These are phyloP conservation scores for Andricus grossulariae DNA, from an alignment of 1,140 invertebrate genomes.

Conservation along the genomic window DNA sequence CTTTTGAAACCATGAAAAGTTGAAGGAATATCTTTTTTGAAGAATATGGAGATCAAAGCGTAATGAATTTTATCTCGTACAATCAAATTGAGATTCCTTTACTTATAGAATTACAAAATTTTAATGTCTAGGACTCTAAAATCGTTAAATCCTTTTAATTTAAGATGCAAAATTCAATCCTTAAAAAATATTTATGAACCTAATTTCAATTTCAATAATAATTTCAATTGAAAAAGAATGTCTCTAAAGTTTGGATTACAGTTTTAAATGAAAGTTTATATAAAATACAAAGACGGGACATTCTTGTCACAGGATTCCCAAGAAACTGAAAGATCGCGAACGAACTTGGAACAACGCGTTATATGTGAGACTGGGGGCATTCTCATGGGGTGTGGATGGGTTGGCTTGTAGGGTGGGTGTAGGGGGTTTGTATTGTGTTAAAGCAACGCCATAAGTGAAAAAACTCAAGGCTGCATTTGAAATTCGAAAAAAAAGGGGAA, in stretches of 20 bases:
- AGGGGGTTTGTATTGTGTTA: conserved; percentile 74
- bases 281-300: neutral
- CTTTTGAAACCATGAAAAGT: too few species aligned
- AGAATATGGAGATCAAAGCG: too few species aligned
- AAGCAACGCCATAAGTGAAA: conserved; percentile 75
- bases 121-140: too few species aligned
- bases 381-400: conserved; percentile 62
- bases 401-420: conserved; percentile 60
- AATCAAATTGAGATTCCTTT: too few species aligned
- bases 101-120: too few species aligned
- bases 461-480: conserved; percentile 74
- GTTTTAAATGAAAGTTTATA: neutral
- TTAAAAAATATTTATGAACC: too few species aligned
- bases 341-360: conserved; percentile 74
- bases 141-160: too few species aligned
- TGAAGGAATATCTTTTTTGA: too few species aligned
- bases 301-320: conserved; percentile 12
- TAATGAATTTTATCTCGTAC: too few species aligned
- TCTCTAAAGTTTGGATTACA: neutral
- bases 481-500: conserved; percentile 64
- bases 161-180: too few species aligned
- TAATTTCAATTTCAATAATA: too few species aligned
- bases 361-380: conserved; percentile 69
- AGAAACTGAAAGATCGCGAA: conserved; percentile 63
- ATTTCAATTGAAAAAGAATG: too few species aligned